These are phyloP conservation scores for Pseudolaguvia tuberculata DNA, from an alignment of 2,113 vertebrate species.

Conservation along the genomic window DNA sequence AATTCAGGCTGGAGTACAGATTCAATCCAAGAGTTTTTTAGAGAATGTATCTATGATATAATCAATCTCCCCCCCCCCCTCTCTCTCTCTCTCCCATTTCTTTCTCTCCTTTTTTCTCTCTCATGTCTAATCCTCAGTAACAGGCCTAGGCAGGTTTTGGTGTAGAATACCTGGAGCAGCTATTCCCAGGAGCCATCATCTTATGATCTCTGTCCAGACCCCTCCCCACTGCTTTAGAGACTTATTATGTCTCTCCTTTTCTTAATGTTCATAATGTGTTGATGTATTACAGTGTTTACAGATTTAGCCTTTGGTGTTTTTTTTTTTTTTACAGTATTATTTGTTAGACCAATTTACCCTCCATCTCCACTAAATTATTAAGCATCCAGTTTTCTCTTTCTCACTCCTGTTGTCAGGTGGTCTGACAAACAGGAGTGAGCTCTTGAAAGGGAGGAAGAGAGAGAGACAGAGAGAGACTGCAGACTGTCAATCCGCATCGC, in stretches of 20 bases:
- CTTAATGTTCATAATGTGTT: no score
- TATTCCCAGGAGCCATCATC: slow-evolving; percentile 15
- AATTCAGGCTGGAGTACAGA: not conserved
- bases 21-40: not conserved
- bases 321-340: not conserved
- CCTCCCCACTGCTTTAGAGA: not conserved
- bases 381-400: not conserved
- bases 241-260: not conserved
- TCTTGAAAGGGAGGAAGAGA: not conserved
- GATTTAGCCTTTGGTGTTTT: not conserved
- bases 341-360: not conserved
- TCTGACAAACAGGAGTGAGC: slow-evolving; percentile 42
- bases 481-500: slow-evolving; percentile 37
- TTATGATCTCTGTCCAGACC: not conserved
- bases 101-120: not conserved
- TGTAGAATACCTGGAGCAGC: slow-evolving; percentile 14
- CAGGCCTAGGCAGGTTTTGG: slow-evolving; percentile 1
- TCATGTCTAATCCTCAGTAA: no score
- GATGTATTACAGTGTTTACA: not conserved
- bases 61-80: not conserved
- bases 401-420: slow-evolving; percentile 40
- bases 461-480: slow-evolving; percentile 29
- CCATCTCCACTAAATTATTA: slow-evolving; percentile 32
- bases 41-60: not conserved
- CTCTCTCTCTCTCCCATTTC: not conserved